Percentiles rank a stretch among this genome's conserved stretches.
Conservation (phyloP, 2,797 vertebrate genomes). For the Smutsia gigantea region DNA sequence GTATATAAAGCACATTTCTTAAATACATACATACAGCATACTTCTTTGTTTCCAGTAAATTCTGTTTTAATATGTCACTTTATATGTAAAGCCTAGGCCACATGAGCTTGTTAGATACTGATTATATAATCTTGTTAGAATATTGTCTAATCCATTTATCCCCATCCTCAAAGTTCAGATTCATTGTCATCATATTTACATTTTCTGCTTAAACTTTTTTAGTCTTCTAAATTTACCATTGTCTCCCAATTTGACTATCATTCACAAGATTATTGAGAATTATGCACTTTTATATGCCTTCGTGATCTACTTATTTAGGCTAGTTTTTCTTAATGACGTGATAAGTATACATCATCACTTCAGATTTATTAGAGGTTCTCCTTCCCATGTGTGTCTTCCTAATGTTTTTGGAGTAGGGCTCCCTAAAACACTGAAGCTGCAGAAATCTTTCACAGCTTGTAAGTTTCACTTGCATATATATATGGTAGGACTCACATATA, state of each 20-base stretch:
- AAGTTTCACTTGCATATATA: background rate
- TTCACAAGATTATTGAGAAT: background rate
- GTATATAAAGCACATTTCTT: background rate
- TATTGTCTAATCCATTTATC: background rate
- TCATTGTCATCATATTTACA: background rate
- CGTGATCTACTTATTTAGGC: background rate
- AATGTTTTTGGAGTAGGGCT: background rate
- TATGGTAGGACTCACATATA: background rate
- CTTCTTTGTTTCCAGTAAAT: conserved; percentile 7
- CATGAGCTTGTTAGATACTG: background rate
- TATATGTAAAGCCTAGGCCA: conserved; percentile 5
- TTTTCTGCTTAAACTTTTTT: conserved; percentile 35
- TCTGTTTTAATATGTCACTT: conserved; percentile 13
- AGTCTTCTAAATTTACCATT: conserved; percentile 27
- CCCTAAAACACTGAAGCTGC: background rate
- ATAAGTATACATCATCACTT: background rate
- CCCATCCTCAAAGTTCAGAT: background rate
- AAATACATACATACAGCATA: background rate
- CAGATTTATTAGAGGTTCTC: background rate
- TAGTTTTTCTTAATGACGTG: background rate
- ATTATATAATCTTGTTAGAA: background rate
- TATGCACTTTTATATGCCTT: background rate
- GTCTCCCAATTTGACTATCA: background rate
- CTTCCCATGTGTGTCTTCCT: background rate
- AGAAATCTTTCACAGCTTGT: background rate